Percentiles rank a stretch among this genome's conserved stretches.
Evolutionary conservation across 2,113 vertebrate genomes (phyloP).

Genomic region (Heterocephalus glaber): DNA sequence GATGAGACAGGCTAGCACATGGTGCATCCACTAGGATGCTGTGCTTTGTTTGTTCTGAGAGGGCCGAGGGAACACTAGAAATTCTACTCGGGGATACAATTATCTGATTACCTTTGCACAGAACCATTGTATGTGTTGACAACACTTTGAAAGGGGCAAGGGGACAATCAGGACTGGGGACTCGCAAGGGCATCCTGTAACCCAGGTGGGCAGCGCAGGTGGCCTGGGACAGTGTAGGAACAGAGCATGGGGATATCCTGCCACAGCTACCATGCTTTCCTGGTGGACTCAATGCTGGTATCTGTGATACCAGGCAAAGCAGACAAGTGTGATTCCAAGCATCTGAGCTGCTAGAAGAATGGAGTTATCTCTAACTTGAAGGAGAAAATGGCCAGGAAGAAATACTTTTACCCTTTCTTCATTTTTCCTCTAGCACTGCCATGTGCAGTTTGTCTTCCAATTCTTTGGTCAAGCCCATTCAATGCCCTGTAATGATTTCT

Average conservation of each 20-base stretch:
- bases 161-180: background rate
- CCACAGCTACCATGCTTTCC: background rate
- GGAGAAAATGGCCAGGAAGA: background rate
- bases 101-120: background rate
- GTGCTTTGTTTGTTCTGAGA: background rate
- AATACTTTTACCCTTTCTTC: background rate
- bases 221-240: too few relatives aligned
- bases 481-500: background rate
- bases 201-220: background rate
- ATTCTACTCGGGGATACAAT: background rate
- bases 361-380: background rate
- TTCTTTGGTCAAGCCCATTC: background rate
- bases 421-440: background rate
- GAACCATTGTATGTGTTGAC: background rate
- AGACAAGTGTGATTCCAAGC: background rate
- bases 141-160: background rate
- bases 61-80: background rate
- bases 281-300: background rate
- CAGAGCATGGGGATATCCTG: background rate
- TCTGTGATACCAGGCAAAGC: background rate
- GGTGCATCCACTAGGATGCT: background rate
- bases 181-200: too few relatives aligned
- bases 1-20: accelerated
- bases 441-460: background rate
- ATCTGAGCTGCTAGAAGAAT: background rate